Percentiles rank a stretch among this genome's conserved stretches.
Conservation (phyloP, 2,113 vertebrate species). For the Noctilio leporinus region DNA sequence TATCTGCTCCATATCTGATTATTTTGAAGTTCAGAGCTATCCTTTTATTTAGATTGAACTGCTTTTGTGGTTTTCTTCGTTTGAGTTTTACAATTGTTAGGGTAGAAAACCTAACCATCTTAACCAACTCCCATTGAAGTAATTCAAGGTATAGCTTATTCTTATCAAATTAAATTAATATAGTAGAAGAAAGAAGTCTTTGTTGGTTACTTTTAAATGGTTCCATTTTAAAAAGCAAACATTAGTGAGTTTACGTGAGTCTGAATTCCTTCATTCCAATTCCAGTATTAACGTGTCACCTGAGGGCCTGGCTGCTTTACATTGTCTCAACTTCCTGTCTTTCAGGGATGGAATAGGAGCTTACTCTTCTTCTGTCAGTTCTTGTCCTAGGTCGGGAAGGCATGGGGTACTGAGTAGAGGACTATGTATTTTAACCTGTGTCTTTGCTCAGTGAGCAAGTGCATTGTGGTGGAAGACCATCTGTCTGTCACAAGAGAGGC, state of each 20-base stretch:
- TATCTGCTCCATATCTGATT: conserved; percentile 48
- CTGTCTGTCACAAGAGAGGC: background rate
- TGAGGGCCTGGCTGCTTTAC: conserved; percentile 6
- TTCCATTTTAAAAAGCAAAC: conserved; percentile 53
- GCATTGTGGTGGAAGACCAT: background rate
- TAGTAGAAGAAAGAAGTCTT: conserved; percentile 36
- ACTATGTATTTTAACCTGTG: background rate
- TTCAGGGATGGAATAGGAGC: background rate
- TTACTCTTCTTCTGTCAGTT: background rate
- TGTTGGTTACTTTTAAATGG: conserved; percentile 53
- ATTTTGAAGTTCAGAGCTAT: conserved; percentile 53
- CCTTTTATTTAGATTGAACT: conserved; percentile 50
- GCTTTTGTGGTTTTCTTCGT: conserved; percentile 48
- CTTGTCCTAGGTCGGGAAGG: background rate
- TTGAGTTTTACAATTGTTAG: conserved; percentile 36
- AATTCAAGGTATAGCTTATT: conserved; percentile 16
- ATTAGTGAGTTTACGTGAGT: conserved; percentile 19
- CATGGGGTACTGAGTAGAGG: background rate
- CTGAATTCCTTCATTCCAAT: background rate
- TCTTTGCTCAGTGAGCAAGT: background rate
- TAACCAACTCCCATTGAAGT: conserved; percentile 24
- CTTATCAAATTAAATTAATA: conserved; percentile 43
- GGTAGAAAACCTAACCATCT: conserved; percentile 5
- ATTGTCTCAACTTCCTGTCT: background rate
- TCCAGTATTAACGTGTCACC: conserved; percentile 29